Percentiles rank a stretch among this genome's conserved stretches.
These are phyloP conservation scores for Tethea ocularis DNA, from an alignment of 2,888 invertebrate genomes.

Conservation along the genomic window DNA sequence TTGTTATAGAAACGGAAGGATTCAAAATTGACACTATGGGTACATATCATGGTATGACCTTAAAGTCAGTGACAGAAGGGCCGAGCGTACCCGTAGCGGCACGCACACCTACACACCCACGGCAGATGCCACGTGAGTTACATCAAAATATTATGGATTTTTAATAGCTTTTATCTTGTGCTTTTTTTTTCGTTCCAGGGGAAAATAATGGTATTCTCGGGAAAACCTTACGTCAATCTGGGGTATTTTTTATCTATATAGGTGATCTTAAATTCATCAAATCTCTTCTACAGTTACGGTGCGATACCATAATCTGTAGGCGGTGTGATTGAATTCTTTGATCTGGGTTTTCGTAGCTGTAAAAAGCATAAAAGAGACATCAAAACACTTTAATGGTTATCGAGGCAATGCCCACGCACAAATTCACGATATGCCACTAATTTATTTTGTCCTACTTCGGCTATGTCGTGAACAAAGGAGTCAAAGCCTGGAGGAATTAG, in stretches of 20 bases:
- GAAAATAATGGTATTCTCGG: neutral
- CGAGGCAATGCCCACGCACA: too few relatives aligned
- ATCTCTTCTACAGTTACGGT: too few relatives aligned
- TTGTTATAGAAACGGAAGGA: constrained; percentile 93
- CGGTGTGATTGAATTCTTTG: neutral
- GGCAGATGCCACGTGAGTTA: constrained; percentile 71
- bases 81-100: constrained; percentile 86
- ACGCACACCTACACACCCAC: constrained; percentile 72
- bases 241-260: too few relatives aligned
- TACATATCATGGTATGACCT: constrained; percentile 98
- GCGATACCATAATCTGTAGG: too few relatives aligned
- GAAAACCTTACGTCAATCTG: neutral
- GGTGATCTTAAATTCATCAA: too few relatives aligned
- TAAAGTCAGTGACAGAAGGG: constrained; percentile 98
- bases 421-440: too few relatives aligned
- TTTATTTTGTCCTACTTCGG: too few relatives aligned
- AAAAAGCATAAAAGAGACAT: neutral
- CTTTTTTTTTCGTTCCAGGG: neutral
- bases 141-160: constrained; percentile 4
- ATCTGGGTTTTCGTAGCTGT: neutral
- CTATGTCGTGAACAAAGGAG: too few relatives aligned
- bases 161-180: constrained; percentile 61
- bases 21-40: constrained; percentile 99
- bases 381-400: too few relatives aligned
- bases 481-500: too few relatives aligned